Conservation (phyloP, 2,888 invertebrate genomes). For the Lobophora halterata region DNA sequence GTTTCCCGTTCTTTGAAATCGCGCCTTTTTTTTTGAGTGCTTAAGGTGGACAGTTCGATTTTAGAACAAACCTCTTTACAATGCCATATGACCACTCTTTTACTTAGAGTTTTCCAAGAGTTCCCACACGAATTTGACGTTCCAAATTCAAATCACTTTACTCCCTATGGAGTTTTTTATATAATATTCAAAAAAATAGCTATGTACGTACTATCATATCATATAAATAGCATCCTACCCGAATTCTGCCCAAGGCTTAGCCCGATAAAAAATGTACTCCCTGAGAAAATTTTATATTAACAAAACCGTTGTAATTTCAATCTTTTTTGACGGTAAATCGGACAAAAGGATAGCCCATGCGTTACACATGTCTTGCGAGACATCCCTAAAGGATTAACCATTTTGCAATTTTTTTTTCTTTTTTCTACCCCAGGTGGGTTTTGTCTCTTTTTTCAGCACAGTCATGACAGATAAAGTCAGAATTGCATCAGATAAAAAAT, state of each 20-base stretch:
- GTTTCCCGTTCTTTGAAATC: too few relatives aligned
- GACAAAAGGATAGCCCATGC: constrained; percentile 53
- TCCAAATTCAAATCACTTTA: too few relatives aligned
- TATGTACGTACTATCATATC: too few relatives aligned
- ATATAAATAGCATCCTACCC: constrained; percentile 1
- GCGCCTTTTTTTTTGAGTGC: too few relatives aligned
- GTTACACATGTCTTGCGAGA: constrained; percentile 61
- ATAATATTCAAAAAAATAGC: too few relatives aligned
- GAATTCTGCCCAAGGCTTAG: constrained; percentile 11
- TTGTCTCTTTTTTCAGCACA: constrained; percentile 54
- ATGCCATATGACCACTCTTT: too few relatives aligned
- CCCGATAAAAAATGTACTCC: constrained; percentile 14
- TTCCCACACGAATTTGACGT: too few relatives aligned
- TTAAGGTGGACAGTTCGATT: too few relatives aligned
- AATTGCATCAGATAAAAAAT: constrained; percentile 56
- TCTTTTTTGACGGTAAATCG: constrained; percentile 35
- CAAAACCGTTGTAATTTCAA: constrained; percentile 38
- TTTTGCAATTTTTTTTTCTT: constrained; percentile 30
- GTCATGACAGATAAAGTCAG: constrained; percentile 63
- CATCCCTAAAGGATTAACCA: constrained; percentile 57
- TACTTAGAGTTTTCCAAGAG: too few relatives aligned
- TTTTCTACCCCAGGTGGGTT: constrained; percentile 59
- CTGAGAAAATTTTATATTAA: constrained; percentile 33
- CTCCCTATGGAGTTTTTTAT: too few relatives aligned
- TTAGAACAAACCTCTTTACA: too few relatives aligned